Evolutionary conservation across 2,797 vertebrate species (phyloP), one percentile per base, ranked within the genome.

Genomic region (Fistularia commersonii): DNA sequence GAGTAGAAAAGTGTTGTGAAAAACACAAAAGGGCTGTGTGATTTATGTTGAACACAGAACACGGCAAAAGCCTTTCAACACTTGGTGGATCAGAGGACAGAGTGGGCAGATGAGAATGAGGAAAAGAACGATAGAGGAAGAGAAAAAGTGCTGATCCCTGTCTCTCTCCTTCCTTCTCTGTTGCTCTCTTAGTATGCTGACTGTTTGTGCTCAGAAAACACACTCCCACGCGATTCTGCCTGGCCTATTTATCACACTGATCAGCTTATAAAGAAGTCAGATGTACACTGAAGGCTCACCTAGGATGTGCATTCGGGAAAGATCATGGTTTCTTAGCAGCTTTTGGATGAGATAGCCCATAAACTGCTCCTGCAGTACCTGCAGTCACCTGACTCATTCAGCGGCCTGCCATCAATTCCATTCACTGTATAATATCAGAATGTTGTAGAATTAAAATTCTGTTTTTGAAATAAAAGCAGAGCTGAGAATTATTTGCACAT

Each of bases 221-320:
- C 57, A 80, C 80, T 81, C 79, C 80, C 73, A 82, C 76, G 35
- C 75, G 71, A 60, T 72, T 77, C 73, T 80, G 74, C 80, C 45
- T 80, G 74, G 75, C 77, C 74, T 79, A 79, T 80, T 83, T 77
- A 83, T 82, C 78, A 81, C 77, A 79, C 66, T 71, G 74, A 85
- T 81, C 69, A 79, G 69, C 71, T 70, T 64, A 76, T 66, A 64
- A 76, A 77, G 73, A 67, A 76, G 61, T 65, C 9, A 42, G 69
- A 72, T 74, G 41, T 53, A 65, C 51, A 69, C 69, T 55, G 54
- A 61, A 74, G 64, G 54, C 63, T 65, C 0, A 9, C 34, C 39
- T 1, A 45, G 66, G 61, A 66, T 54, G 42, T 51, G 60, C 3
- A 5, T 53, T 44, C 49, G 51, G 57, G 55, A 57, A 14, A 49